These are phyloP conservation scores for Heliangelus exortis DNA, from an alignment of 2,797 vertebrate species.

Conservation along the genomic window DNA sequence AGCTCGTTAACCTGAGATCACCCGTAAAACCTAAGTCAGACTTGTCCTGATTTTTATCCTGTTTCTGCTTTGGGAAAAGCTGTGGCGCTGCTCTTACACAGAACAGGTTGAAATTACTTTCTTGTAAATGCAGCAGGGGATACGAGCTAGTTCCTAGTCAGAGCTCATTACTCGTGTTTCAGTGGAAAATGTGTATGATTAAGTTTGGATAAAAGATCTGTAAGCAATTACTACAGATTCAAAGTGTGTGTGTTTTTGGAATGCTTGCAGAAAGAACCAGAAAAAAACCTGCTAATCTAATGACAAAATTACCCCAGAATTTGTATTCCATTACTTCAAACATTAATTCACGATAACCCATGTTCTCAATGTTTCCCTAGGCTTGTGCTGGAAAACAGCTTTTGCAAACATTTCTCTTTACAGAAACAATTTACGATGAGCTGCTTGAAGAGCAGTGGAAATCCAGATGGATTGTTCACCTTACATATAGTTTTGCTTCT, in stretches of 20 bases:
- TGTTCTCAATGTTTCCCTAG: neutral
- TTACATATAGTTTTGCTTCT: neutral
- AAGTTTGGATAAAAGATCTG: neutral
- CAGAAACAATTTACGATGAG: neutral
- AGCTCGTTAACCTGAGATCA: neutral
- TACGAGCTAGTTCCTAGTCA: neutral
- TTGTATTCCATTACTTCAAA: neutral
- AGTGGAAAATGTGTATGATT: neutral
- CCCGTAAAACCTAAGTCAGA: neutral
- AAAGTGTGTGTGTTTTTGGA: neutral
- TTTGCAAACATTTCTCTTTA: neutral
- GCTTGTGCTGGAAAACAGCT: neutral
- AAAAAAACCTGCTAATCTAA: neutral
- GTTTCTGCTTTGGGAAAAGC: neutral
- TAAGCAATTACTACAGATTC: neutral
- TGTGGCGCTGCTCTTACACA: neutral
- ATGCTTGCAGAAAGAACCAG: neutral
- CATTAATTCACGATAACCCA: neutral
- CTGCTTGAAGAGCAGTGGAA: neutral
- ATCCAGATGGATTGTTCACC: neutral
- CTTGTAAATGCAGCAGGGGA: accelerated
- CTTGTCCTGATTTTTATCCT: neutral
- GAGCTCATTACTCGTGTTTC: neutral
- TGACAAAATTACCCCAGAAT: neutral
- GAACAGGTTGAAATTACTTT: neutral